Evolutionary conservation across 2,113 vertebrate genomes (phyloP).

Genomic region (Malurus cyaneus): DNA sequence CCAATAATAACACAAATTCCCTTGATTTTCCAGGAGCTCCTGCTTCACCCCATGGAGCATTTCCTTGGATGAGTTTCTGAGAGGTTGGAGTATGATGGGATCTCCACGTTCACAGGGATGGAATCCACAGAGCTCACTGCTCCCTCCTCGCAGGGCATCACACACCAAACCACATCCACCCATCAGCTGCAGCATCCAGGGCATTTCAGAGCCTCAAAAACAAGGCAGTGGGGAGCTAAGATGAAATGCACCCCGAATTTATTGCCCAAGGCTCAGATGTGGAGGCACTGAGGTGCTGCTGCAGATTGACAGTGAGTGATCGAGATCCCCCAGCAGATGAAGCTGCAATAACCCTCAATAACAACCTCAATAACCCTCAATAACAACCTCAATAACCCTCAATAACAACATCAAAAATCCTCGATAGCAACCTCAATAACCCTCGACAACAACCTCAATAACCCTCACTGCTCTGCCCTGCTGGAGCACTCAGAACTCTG

Average conservation of each 20-base stretch:
- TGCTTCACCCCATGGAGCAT: background rate
- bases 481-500: background rate
- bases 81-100: background rate
- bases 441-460: background rate
- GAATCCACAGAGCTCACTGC: background rate
- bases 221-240: background rate
- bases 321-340: background rate
- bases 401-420: too few relatives aligned
- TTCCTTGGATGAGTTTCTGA: background rate
- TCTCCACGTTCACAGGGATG: background rate
- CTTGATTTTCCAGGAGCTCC: slow-evolving; percentile 11
- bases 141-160: background rate
- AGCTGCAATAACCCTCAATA: background rate
- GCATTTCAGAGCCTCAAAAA: background rate
- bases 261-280: background rate
- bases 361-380: background rate
- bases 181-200: background rate
- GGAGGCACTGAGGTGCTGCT: background rate
- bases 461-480: background rate
- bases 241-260: background rate
- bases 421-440: background rate
- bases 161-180: background rate
- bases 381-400: background rate
- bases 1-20: background rate
- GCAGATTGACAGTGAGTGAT: background rate